Evolutionary conservation across 1,140 invertebrate species (phyloP), one percentile per base, ranked within the genome.

Genomic region (Gonatopus flavifemur): DNA sequence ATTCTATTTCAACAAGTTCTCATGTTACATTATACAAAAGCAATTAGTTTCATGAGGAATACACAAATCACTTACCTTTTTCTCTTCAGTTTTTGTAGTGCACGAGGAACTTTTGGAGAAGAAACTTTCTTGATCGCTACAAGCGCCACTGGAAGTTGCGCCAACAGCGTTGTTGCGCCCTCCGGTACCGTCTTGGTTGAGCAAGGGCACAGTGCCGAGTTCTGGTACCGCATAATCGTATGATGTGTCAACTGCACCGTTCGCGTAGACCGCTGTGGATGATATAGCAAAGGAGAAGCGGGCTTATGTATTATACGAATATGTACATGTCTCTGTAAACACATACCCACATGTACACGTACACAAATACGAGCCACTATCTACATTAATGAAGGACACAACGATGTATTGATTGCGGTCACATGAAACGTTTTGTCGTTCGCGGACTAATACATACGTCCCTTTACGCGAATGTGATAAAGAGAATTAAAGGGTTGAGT

Each of bases 191-290:
- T 71, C 73, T 49, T 63, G 69, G 57, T 73, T 82, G 51, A 88
- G 74, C 40, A 88, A 74, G 52, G 86, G 85, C 42, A 86, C 81
- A 7, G 83, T 86, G 49, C 84, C 84, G 51, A 86, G 77, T 76
- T 89, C 87, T 15, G 88, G 88, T 55, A 89, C 85, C 52, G 87
- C 86, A 77, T 89, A 89, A 71, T 89, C 87, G 74, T 89, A 88
- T 54, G 79, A 80, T 57, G 71, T 72, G 69, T 78, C 74, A 68
- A 76, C 66, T 64, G 67, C 72, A 67, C 72, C 73, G 56, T 76
- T 78, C 63, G 73, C 71, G 64, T 76, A 78, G 39, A 78, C 69
- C 41, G 64, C 72, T 69, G 62, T 52, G 56, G 67, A 69, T 71
- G 61, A 72, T 65, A 72, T 64, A 72, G 66, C 70, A 68, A 72